These are phyloP conservation scores for Rotaria magnacalcarata DNA, from an alignment of 2,888 invertebrate genomes.

Conservation along the genomic window DNA sequence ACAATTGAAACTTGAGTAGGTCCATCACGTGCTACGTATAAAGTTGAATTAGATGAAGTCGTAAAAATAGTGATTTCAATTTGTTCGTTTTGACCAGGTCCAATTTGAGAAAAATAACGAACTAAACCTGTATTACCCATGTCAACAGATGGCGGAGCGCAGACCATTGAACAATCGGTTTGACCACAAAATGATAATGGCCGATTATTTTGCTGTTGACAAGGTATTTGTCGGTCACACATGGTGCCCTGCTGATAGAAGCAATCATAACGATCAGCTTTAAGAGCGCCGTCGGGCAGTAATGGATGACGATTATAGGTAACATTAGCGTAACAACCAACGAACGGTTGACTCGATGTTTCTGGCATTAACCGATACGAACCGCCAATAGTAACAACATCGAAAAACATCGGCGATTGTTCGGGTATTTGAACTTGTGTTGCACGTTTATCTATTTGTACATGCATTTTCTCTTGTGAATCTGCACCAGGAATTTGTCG, in stretches of 20 bases:
- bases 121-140: conserved; percentile 27
- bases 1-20: conserved; percentile 28
- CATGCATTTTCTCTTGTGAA: neutral
- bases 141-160: neutral
- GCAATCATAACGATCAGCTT: conserved; percentile 35
- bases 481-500: neutral
- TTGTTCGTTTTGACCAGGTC: conserved; percentile 18
- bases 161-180: conserved; percentile 16
- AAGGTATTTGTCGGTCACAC: conserved; percentile 13
- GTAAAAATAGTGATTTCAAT: neutral
- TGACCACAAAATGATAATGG: conserved; percentile 19
- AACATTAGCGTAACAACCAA: conserved; percentile 25
- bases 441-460: conserved; percentile 35
- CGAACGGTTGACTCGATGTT: neutral
- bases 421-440: neutral
- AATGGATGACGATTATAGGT: conserved; percentile 33
- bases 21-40: neutral
- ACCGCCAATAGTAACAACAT: conserved; percentile 18
- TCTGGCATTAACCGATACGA: conserved; percentile 10
- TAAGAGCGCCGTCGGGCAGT: neutral
- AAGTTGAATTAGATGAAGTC: conserved; percentile 13
- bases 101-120: neutral
- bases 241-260: conserved; percentile 20
- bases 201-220: neutral
- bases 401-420: conserved; percentile 31